Percentiles rank a stretch among this genome's conserved stretches.
Evolutionary conservation across 2,797 vertebrate genomes (phyloP).

Genomic region (Poecilia velifera): DNA sequence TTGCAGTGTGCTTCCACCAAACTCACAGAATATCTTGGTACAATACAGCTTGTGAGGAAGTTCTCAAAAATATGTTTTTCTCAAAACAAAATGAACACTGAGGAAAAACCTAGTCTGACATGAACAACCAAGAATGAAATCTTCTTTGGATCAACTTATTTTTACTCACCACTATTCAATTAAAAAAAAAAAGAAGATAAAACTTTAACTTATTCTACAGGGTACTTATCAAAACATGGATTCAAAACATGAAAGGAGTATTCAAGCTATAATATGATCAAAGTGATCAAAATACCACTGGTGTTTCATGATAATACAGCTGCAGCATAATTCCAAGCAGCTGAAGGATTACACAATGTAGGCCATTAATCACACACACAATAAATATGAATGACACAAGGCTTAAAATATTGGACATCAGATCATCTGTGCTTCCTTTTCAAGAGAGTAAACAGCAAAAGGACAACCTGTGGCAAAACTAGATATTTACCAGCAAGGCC

Average conservation of each 20-base stretch:
- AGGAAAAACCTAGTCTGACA: background rate
- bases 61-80: background rate
- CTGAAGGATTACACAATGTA: background rate
- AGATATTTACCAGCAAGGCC: constrained; percentile 30
- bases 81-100: background rate
- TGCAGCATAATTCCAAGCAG: background rate
- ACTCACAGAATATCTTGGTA: constrained; percentile 1
- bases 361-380: background rate
- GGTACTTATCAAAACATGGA: background rate
- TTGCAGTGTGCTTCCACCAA: constrained; percentile 15
- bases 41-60: background rate
- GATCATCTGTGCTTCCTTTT: background rate
- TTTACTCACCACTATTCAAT: background rate
- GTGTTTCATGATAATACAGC: background rate
- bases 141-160: background rate
- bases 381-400: background rate
- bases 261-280: background rate
- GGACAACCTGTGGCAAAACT: constrained; percentile 11
- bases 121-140: background rate
- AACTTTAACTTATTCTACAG: background rate
- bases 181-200: background rate
- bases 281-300: background rate
- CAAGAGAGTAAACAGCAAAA: constrained; percentile 20
- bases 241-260: background rate
- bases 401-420: background rate